Base-by-base conservation (phyloP, 2,113 vertebrate species). In the Cyanoramphus novaezelandiae region DNA sequence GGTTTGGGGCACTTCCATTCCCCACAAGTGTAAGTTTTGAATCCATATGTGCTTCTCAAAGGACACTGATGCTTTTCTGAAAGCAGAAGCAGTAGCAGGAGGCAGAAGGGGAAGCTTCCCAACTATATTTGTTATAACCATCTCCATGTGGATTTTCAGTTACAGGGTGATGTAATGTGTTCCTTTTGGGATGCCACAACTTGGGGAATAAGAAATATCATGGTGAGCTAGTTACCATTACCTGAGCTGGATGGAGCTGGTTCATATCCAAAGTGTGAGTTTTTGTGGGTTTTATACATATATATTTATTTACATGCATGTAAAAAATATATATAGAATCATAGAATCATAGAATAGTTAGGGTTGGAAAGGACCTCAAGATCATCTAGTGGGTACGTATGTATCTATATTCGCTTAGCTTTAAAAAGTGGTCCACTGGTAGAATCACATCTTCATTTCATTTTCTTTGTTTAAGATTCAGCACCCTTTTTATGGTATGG, bases 121-220 rank as follows among this genome's bases (percentile, higher is more conserved):
- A 76, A 37, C 12, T 0, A 0, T 35, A 5, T 6, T 2, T 8
- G 3, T 78, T 52, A 29, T 1, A 49, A 72, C 6, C 1, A 19
- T 15, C 64, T 69, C 59, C 19, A 4, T 37, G 31, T 7, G 13
- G 31, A 24, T 2, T 35, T 74, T 2, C 53, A 70, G 20, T 43
- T 64, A 17, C 4, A 5, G 19, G 4, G 16, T 20, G 21, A 43
- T 35, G 21, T 41, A 83, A 43, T 12, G 10, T 50, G 9, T 23
- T 85, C 17, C 10, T 47, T 44, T 76, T 14, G 63, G 50, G n/a
- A 44, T 74, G 23, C 8, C 28, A 41, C n/a, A 65, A 18, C 24
- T 62, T 60, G 19, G 18, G 20, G 63, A 90, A 83, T 1, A 50
- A 37, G 49, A 39, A 47, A 59, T 1, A 2, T 16, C 75, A 49